Evolutionary conservation across 1,140 invertebrate species (phyloP).

Genomic region (Trichonephila clavata): DNA sequence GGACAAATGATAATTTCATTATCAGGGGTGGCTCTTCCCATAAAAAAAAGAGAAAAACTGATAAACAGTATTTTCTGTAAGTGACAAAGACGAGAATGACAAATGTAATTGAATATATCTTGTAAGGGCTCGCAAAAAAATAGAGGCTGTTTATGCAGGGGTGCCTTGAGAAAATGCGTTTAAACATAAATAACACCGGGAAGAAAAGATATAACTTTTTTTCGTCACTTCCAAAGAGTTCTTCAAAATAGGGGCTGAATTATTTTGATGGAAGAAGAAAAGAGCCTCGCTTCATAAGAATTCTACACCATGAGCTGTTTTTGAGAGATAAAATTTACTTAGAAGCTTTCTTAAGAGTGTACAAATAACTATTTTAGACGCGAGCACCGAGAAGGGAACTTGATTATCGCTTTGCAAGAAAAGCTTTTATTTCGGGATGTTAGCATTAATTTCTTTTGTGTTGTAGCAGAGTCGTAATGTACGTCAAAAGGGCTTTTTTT

Average conservation of each 20-base stretch:
- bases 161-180: slow-evolving; percentile 59
- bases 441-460: slow-evolving; percentile 19
- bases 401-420: slow-evolving; percentile 25
- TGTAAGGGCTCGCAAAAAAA: slow-evolving; percentile 40
- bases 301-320: slow-evolving; percentile 49
- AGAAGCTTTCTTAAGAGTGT: slow-evolving; percentile 2
- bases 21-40: not conserved
- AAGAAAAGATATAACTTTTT: slow-evolving; percentile 53
- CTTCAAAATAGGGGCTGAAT: slow-evolving; percentile 45
- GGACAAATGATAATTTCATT: slow-evolving; percentile 73
- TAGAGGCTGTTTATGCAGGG: slow-evolving; percentile 60
- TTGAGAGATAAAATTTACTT: slow-evolving; percentile 56
- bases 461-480: not conserved
- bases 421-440: slow-evolving; percentile 17
- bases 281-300: slow-evolving; percentile 58
- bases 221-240: slow-evolving; percentile 9
- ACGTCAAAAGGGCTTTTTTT: too few species aligned
- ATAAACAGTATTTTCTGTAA: slow-evolving; percentile 58
- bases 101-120: slow-evolving; percentile 75
- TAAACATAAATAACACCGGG: slow-evolving; percentile 69
- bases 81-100: slow-evolving; percentile 69
- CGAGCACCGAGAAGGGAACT: not conserved
- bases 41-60: not conserved
- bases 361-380: slow-evolving; percentile 42
- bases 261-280: slow-evolving; percentile 71